Conservation (phyloP, 2,797 vertebrate genomes). For the Sebastes aleutianus region DNA sequence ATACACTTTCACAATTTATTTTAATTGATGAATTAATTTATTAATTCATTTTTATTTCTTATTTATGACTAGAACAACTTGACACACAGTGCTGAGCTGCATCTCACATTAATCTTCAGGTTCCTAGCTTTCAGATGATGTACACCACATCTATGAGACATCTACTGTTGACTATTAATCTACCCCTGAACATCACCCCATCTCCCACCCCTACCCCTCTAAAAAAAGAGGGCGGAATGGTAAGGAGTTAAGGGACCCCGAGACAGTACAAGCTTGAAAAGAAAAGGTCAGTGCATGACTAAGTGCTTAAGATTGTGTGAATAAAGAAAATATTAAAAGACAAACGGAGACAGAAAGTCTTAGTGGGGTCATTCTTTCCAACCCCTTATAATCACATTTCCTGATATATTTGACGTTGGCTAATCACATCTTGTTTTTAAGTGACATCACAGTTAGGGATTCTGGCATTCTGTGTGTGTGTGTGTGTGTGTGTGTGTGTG, state of each 20-base stretch:
- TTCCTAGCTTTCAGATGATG: too few relatives aligned
- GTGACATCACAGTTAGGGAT: background rate
- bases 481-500: background rate
- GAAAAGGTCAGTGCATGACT: background rate
- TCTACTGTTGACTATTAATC: too few relatives aligned
- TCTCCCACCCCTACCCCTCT: too few relatives aligned
- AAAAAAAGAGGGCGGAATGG: too few relatives aligned
- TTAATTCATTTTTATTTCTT: too few relatives aligned
- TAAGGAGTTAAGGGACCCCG: background rate
- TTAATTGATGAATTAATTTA: too few relatives aligned
- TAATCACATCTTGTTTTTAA: conserved; percentile 14
- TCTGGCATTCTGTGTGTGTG: background rate
- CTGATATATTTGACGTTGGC: conserved; percentile 12
- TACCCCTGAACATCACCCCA: too few relatives aligned
- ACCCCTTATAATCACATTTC: conserved; percentile 24
- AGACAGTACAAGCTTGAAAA: background rate
- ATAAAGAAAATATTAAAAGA: background rate
- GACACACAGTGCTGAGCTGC: too few relatives aligned
- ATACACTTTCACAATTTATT: too few relatives aligned
- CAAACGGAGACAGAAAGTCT: background rate
- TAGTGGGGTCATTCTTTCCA: conserved; percentile 33
- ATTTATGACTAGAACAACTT: too few relatives aligned
- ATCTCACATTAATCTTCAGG: too few relatives aligned
- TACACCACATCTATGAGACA: too few relatives aligned
- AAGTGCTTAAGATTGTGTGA: background rate